A percentile compares a stretch with the other conserved stretches of the same genome.
Conservation (phyloP, 2,797 vertebrate genomes). For the Euthynnus affinis region DNA sequence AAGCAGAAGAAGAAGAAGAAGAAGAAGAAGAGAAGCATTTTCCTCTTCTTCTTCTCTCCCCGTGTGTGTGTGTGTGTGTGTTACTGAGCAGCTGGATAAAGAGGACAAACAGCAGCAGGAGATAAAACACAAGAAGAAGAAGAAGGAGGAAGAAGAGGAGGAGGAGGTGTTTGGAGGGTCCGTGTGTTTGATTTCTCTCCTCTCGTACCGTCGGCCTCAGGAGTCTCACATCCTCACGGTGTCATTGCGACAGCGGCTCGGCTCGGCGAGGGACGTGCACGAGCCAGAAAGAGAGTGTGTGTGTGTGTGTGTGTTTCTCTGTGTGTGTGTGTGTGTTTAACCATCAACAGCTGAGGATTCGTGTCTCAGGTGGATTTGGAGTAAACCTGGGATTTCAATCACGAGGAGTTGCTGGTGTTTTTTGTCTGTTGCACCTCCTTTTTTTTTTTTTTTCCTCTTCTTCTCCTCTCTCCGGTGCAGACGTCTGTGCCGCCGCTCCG, state of each 20-base stretch:
- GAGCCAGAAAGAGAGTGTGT: background rate
- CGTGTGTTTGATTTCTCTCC: conserved; percentile 24
- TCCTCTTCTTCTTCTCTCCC: background rate
- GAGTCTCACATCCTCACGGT: conserved; percentile 46
- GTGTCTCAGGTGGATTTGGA: conserved; percentile 59
- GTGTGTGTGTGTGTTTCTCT: conserved; percentile 9
- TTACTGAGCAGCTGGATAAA: conserved; percentile 27
- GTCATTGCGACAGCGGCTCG: conserved; percentile 62
- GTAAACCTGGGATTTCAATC: conserved; percentile 46
- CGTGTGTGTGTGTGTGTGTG: background rate
- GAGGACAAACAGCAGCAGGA: conserved; percentile 31
- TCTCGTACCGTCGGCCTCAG: conserved; percentile 46
- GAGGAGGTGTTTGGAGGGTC: conserved; percentile 42
- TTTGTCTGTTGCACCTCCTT: conserved; percentile 56
- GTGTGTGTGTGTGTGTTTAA: conserved; percentile 22
- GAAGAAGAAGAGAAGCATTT: background rate
- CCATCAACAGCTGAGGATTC: conserved; percentile 29
- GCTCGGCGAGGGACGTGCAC: conserved; percentile 11
- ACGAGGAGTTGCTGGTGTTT: conserved; percentile 50
- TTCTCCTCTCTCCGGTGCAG: conserved; percentile 41
- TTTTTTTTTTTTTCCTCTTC: background rate
- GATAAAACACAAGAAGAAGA: background rate
- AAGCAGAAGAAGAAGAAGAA: background rate
- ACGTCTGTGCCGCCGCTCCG: conserved; percentile 34
- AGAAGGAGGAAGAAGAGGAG: background rate